Evolutionary conservation across 2,113 vertebrate species (phyloP).

Genomic region (Sphyrna mokarran): DNA sequence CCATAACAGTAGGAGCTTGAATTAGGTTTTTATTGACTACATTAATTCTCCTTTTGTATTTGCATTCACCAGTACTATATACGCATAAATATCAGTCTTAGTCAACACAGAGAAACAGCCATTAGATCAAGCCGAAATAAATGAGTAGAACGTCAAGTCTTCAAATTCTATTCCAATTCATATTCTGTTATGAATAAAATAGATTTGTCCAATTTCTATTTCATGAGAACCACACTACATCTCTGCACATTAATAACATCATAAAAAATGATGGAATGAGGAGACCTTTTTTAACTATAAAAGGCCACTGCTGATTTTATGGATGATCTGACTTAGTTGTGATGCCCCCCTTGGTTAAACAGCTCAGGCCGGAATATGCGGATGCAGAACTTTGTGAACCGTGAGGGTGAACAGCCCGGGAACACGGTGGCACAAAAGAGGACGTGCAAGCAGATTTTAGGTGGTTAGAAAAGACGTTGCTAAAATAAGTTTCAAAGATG

Average conservation of each 20-base stretch:
- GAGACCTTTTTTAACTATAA: background rate
- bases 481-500: background rate
- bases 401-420: background rate
- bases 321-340: background rate
- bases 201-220: background rate
- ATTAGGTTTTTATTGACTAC: background rate
- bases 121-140: background rate
- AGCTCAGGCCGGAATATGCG: background rate
- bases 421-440: background rate
- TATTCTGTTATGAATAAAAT: background rate
- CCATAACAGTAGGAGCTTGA: background rate
- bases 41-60: background rate
- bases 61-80: background rate
- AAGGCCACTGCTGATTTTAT: background rate
- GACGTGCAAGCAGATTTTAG: background rate
- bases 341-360: background rate
- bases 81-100: background rate
- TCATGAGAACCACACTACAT: background rate
- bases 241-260: background rate
- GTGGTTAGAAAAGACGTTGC: background rate
- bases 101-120: background rate
- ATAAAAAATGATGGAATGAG: background rate
- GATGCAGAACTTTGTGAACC: background rate
- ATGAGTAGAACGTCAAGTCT: background rate
- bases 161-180: background rate